Conservation (phyloP, 1,140 invertebrate species). For the Hylaeus volcanicus region DNA sequence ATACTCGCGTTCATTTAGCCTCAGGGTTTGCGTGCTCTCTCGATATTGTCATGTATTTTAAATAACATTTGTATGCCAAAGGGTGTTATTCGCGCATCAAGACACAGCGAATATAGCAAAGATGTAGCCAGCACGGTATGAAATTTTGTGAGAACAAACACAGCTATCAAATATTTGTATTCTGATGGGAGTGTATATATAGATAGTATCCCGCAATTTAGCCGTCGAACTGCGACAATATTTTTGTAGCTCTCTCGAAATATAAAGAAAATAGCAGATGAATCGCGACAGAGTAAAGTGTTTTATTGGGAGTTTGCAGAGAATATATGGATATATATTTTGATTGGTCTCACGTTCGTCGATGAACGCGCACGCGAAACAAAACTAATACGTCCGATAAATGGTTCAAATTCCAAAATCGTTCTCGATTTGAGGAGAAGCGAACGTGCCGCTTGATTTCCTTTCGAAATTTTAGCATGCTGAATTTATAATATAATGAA, state of each 20-base stretch:
- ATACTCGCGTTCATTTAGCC: too few relatives aligned
- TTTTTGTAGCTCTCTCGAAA: background rate
- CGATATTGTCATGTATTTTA: too few relatives aligned
- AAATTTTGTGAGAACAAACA: background rate
- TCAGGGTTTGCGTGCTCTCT: too few relatives aligned
- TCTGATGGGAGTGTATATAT: background rate
- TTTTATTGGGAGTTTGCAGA: background rate
- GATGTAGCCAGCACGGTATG: background rate
- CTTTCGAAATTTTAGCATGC: background rate
- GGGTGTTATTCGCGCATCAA: background rate
- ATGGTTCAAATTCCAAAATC: background rate
- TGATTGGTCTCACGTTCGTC: too few relatives aligned
- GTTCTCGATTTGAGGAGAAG: too few relatives aligned
- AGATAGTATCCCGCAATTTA: background rate
- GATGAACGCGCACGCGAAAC: background rate
- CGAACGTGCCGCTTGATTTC: background rate
- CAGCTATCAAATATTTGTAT: constrained; percentile 8
- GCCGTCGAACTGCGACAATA: background rate
- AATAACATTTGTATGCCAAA: too few relatives aligned
- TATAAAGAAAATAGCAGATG: background rate
- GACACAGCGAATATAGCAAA: background rate
- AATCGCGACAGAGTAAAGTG: background rate
- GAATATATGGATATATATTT: background rate
- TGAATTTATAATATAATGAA: background rate
- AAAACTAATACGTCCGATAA: background rate